Evolutionary conservation across 1,140 invertebrate genomes (phyloP).

Genomic region (Homalodisca vitripennis): DNA sequence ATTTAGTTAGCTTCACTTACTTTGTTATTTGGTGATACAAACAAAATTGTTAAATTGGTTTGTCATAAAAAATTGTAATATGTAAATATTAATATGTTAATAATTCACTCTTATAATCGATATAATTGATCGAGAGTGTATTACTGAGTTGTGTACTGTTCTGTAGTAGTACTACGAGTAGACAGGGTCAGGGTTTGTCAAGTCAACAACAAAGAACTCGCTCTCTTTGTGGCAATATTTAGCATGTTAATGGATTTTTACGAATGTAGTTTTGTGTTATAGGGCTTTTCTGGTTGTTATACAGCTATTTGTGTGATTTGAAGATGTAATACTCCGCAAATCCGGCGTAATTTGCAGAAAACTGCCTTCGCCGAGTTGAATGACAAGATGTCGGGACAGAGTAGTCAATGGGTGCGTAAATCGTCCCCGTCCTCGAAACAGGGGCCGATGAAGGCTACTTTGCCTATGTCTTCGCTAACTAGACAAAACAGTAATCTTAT

Average conservation of each 20-base stretch:
- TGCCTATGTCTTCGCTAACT: conserved; percentile 68
- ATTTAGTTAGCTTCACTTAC: too few species aligned
- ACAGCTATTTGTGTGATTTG: not conserved
- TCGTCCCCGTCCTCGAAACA: conserved; percentile 67
- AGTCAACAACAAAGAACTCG: conserved; percentile 24
- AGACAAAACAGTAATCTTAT: conserved; percentile 53
- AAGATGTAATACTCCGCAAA: not conserved
- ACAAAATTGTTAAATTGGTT: too few species aligned
- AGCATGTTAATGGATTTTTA: conserved; percentile 11
- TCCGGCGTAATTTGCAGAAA: not conserved
- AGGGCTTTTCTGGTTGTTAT: not conserved
- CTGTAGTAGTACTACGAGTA: conserved; percentile 10
- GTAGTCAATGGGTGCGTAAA: conserved; percentile 60
- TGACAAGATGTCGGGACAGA: conserved; percentile 54
- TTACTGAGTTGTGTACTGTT: not conserved
- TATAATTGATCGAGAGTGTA: conserved; percentile 16
- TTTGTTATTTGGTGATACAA: too few species aligned
- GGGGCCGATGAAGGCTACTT: conserved; percentile 69
- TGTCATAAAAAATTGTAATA: too few species aligned
- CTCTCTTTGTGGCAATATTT: conserved; percentile 2
- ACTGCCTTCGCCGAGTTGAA: conserved; percentile 11
- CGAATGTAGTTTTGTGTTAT: not conserved
- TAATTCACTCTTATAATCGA: too few species aligned
- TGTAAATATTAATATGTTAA: too few species aligned
- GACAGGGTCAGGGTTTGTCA: conserved; percentile 23